Percentiles rank a stretch among this genome's conserved stretches.
These are phyloP conservation scores for Pseudoatta argentina DNA, from an alignment of 1,140 invertebrate genomes.

Conservation along the genomic window DNA sequence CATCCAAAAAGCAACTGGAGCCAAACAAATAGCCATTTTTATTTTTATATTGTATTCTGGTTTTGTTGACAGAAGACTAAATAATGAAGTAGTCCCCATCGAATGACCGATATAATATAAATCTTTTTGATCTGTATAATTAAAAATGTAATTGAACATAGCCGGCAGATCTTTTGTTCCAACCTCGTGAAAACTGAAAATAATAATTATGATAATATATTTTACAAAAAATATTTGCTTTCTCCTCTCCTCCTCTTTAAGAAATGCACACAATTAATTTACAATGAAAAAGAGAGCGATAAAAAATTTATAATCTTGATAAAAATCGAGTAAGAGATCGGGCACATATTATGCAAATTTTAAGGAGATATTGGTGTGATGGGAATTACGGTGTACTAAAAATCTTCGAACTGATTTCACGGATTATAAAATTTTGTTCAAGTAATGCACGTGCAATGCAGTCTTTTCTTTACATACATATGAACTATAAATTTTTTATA, in stretches of 20 bases:
- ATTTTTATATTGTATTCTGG: conserved; percentile 88
- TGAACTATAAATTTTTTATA: too few relatives aligned
- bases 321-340: not conserved
- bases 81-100: conserved; percentile 51
- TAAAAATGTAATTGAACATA: conserved; percentile 54
- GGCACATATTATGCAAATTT: not conserved
- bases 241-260: not conserved
- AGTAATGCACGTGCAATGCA: too few relatives aligned
- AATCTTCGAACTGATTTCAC: too few relatives aligned
- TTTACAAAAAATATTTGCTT: not conserved
- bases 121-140: conserved; percentile 30
- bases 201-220: conserved; percentile 21
- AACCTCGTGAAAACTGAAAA: conserved; percentile 63
- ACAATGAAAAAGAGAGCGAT: not conserved
- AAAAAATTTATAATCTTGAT: not conserved
- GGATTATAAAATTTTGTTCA: too few relatives aligned
- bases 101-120: conserved; percentile 57
- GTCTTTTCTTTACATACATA: too few relatives aligned
- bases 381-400: too few relatives aligned
- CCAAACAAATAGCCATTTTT: conserved; percentile 85
- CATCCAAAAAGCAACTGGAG: conserved; percentile 85
- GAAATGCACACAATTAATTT: not conserved
- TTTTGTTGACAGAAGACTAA: conserved; percentile 48
- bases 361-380: too few relatives aligned
- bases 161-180: conserved; percentile 41